Evolutionary conservation across 2,888 invertebrate species (phyloP), one percentile per base, ranked within the genome.

Genomic region (Scaptomyza polygonia): DNA sequence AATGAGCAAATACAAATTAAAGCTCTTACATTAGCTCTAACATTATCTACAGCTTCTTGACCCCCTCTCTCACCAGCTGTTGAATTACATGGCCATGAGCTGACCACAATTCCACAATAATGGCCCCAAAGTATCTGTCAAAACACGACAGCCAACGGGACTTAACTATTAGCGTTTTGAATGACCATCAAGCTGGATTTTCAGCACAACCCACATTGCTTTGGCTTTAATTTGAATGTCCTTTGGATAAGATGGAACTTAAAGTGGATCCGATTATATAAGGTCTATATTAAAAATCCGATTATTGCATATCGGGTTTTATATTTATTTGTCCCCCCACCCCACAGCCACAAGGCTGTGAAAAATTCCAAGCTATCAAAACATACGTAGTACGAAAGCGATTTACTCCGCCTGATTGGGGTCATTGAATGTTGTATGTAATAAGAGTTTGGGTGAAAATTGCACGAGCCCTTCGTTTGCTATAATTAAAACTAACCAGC

Each of bases 401-500:
- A 6, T 32, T n/a, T 25, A 7, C 5, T 25, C 4, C 7, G 3
- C n/a, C 42, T 59, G 54, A 29, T 59, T 48, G 25, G 61, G 43
- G 44, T 30, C 39, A 51, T 56, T 30, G 45, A 67, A 67, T 61
- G 61, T 64, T 9, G 8, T 67, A 56, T 54, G 40, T n/a, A 36
- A 14, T 7, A 14, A 14, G 63, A 67, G 65, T 51, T 82, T 61
- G 71, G 67, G 57, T 78, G 79, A 77, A 90, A 88, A 89, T 88
- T 86, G 84, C 88, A 86, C 88, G 84, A 72, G 67, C 81, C 77
- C 39, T 16, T 16, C 79, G 86, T 88, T 82, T 86, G 79, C 84
- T 78, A 87, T 90, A 89, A 89, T 90, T 89, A 90, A 90, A 89
- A 82, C 84, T 79, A 88, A 84, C 80, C 83, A 79, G 72, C 73